phyloP scores from a whole-genome alignment of 2,888 invertebrate genomes.

The Plagodis pulveraria region DNA sequence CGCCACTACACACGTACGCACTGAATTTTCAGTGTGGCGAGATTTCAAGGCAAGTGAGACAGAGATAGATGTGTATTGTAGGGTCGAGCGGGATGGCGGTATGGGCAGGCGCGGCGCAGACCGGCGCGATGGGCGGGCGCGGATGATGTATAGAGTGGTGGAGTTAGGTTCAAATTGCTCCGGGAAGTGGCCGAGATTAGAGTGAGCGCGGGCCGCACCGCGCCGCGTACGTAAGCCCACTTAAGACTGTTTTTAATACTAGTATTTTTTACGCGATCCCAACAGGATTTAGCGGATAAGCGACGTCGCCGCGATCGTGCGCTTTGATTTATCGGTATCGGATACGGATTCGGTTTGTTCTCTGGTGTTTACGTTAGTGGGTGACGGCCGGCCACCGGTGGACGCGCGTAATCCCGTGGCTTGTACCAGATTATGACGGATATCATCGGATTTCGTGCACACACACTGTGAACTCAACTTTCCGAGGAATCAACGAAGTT shows the following conservation, averaged over 20 bases:
- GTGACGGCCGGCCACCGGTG: slow-evolving; percentile 72
- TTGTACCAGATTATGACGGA: slow-evolving; percentile 82
- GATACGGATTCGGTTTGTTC: slow-evolving; percentile 74
- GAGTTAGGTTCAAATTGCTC: slow-evolving; percentile 90
- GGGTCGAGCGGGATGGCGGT: slow-evolving; percentile 60
- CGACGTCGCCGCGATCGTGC: slow-evolving; percentile 81
- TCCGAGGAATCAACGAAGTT: slow-evolving; percentile 56
- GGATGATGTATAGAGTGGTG: slow-evolving; percentile 90
- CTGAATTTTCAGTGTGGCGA: slow-evolving; percentile 74
- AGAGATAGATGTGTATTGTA: slow-evolving; percentile 32
- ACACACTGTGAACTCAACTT: slow-evolving; percentile 65
- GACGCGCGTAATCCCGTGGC: slow-evolving; percentile 78
- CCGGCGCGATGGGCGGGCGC: slow-evolving; percentile 81
- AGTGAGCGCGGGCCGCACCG: slow-evolving; percentile 87
- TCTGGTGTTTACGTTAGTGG: slow-evolving; percentile 82
- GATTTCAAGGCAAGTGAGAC: slow-evolving; percentile 72
- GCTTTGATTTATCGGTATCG: slow-evolving; percentile 84
- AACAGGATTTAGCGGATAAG: slow-evolving; percentile 84
- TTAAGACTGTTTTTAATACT: slow-evolving; percentile 91
- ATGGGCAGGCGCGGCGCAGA: slow-evolving; percentile 55
- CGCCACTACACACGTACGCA: slow-evolving; percentile 59
- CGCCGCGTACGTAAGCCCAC: slow-evolving; percentile 87
- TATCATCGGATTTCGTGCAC: slow-evolving; percentile 76
- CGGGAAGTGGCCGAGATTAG: slow-evolving; percentile 91
- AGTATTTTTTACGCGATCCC: slow-evolving; percentile 86